Conservation (phyloP, 2,888 invertebrate species). For the Helobdella robusta region DNA sequence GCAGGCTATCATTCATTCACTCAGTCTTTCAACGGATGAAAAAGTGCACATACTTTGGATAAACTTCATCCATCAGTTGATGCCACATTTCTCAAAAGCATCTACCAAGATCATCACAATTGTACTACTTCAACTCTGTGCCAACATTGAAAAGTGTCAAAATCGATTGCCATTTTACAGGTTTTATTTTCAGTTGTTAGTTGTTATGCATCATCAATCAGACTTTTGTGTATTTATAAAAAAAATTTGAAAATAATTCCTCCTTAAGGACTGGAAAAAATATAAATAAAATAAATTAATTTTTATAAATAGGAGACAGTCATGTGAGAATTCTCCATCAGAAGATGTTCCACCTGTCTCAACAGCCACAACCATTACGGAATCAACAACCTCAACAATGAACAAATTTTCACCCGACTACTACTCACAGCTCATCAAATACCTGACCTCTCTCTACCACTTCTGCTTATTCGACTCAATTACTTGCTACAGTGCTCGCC, state of each 20-base stretch:
- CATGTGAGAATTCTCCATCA: no score
- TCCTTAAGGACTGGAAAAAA: no score
- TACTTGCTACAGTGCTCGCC: background rate
- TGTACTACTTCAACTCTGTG: slow-evolving; percentile 69
- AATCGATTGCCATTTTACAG: no score
- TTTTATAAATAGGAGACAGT: no score
- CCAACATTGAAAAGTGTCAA: slow-evolving; percentile 59
- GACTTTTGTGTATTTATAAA: no score
- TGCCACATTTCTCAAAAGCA: slow-evolving; percentile 68
- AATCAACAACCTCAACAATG: no score
- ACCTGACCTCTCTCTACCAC: slow-evolving; percentile 67
- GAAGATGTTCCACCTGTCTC: no score
- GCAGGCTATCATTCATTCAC: slow-evolving; percentile 56
- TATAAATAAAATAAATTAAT: no score
- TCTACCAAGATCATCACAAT: slow-evolving; percentile 67
- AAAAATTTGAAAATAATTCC: no score
- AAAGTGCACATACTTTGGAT: slow-evolving; percentile 64
- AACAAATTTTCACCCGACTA: slow-evolving; percentile 62
- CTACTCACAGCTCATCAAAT: slow-evolving; percentile 66
- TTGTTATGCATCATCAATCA: no score
- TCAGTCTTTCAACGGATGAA: slow-evolving; percentile 41
- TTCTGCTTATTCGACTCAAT: slow-evolving; percentile 63
- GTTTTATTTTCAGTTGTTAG: no score
- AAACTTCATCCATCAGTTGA: slow-evolving; percentile 65
- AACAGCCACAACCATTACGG: no score